These are phyloP conservation scores for Oncorhynchus clarkii DNA, from an alignment of 2,113 vertebrate species.

Conservation along the genomic window DNA sequence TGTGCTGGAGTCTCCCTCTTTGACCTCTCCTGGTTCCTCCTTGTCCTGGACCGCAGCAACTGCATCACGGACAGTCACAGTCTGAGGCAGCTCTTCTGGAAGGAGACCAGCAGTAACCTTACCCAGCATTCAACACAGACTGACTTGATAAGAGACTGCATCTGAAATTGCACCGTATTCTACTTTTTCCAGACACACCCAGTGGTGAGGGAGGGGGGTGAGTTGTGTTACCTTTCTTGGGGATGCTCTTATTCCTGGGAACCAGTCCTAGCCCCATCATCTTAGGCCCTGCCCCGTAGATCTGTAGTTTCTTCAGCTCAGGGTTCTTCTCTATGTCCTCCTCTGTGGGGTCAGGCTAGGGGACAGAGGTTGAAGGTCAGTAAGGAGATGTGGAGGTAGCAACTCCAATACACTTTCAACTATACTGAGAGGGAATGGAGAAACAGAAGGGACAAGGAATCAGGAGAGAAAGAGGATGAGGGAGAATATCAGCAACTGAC, in stretches of 20 bases:
- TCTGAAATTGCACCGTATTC: background rate
- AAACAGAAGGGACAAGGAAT: background rate
- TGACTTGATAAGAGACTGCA: too few relatives aligned
- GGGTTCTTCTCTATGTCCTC: conserved; percentile 98
- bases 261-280: conserved; percentile 94
- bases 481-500: too few relatives aligned
- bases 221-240: conserved; percentile 68
- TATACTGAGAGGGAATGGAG: background rate
- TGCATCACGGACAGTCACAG: conserved; percentile 82
- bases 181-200: background rate
- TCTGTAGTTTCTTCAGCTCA: conserved; percentile 93
- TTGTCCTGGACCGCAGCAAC: conserved; percentile 42
- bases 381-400: background rate
- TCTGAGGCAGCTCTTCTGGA: conserved; percentile 84
- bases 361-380: conserved; percentile 13
- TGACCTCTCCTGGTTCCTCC: conserved; percentile 54
- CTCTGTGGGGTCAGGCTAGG: conserved; percentile 91
- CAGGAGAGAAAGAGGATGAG: background rate
- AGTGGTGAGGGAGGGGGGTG: too few relatives aligned
- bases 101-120: background rate
- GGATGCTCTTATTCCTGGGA: conserved; percentile 84
- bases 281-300: conserved; percentile 94
- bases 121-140: background rate
- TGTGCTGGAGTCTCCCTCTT: conserved; percentile 43
- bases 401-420: too few relatives aligned